Evolutionary conservation across 2,888 invertebrate genomes (phyloP).

Genomic region (Schizaphis graminum): DNA sequence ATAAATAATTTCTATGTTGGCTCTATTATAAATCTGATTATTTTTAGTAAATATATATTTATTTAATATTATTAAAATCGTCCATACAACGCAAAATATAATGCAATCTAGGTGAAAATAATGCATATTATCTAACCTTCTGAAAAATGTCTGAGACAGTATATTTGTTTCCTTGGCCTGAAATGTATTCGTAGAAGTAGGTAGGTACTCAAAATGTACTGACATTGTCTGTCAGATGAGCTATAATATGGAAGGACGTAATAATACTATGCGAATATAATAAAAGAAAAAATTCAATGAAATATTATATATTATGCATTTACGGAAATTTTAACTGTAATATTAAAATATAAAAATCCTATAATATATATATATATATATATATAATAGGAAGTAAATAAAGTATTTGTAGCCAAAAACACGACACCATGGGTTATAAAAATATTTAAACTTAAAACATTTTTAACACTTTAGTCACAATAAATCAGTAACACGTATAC

Average conservation of each 20-base stretch:
- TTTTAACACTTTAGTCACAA: neutral
- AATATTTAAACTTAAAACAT: neutral
- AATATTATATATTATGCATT: neutral
- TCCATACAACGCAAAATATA: neutral
- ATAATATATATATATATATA: neutral
- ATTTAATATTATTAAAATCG: neutral
- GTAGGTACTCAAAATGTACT: neutral
- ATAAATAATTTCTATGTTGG: neutral
- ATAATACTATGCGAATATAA: neutral
- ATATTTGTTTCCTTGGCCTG: constrained; percentile 46
- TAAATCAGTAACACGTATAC: neutral
- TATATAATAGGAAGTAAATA: neutral
- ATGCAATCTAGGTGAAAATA: constrained; percentile 16
- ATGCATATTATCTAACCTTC: constrained; percentile 23
- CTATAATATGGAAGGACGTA: neutral
- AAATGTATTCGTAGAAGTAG: constrained; percentile 22
- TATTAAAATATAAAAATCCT: neutral
- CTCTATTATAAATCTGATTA: neutral
- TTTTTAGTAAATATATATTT: neutral
- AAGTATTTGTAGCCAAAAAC: neutral
- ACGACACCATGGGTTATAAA: neutral
- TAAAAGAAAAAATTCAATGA: neutral
- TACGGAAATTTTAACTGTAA: neutral
- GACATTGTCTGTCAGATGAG: constrained; percentile 22
- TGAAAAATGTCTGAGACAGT: neutral